Base-by-base conservation (phyloP, 2,113 vertebrate species). In the Dendrocopos noguchii region DNA sequence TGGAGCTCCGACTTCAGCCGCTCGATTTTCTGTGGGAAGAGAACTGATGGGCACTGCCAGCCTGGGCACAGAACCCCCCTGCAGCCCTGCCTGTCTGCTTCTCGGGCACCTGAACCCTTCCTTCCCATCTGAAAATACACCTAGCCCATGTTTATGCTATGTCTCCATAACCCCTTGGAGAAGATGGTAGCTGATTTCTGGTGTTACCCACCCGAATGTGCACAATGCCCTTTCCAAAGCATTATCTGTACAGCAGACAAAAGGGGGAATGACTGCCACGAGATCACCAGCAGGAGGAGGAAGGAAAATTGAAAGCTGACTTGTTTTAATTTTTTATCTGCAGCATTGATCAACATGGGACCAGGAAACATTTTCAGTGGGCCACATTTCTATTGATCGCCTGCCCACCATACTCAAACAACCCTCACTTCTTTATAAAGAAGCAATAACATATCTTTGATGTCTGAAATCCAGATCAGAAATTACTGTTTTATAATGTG, bases 1-100 rank as follows among this genome's bases (percentile, higher is more conserved):
- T 99, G 99, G 94, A 99, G 99, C 97, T 99, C 99, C 22, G 98
- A 98, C 95, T 99, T 99, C 91, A 99, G 57, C 80, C 98, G 96
- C 96, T 99, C 99, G 16, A 99, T 99, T 99, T 99, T 99, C 99
- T 99, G 96, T 42, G 80, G 84, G 31, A 53, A 93, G 44, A 11
- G 25, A 44, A 75, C 7, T 27, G 8, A 15, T 2, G 12, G 2
- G 17, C 27, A 66, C 6, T 34, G 52, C 12, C n/a, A 34, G 59
- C n/a, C 14, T 13, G 50, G 50, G 14, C 6, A 19, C 3, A 0
- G 4, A 28, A 8, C 6, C 68, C 29, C 65, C 56, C 55, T 27
- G 7, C 31, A 68, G 15, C 15, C 25, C 39, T 19, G 33, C 61
- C 25, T 28, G 20, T 27, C 68, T 73, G 74, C 10, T 71, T 81